Percentiles rank a stretch among this genome's conserved stretches.
Evolutionary conservation across 1,140 invertebrate species (phyloP).

Genomic region (Drosophila repletoides): DNA sequence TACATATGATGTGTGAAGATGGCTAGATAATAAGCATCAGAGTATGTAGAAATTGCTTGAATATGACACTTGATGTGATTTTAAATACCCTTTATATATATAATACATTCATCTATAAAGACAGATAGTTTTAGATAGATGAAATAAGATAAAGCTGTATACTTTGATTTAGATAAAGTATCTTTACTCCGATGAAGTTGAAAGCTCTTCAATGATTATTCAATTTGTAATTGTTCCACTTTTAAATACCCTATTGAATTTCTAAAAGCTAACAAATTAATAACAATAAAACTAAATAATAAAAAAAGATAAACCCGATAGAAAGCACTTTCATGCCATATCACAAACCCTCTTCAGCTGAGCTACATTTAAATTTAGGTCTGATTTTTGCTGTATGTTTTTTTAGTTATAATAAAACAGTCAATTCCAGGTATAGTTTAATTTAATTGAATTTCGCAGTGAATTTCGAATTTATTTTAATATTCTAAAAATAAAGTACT

Average conservation of each 20-base stretch:
- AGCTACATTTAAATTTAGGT: background rate
- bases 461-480: constrained; percentile 67
- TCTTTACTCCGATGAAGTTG: no score
- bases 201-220: no score
- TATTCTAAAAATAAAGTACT: constrained; percentile 44
- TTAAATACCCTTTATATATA: background rate
- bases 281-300: no score
- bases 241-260: no score
- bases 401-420: constrained; percentile 37
- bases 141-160: no score
- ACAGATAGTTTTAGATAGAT: background rate
- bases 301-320: no score
- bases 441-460: constrained; percentile 60
- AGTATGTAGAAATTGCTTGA: background rate
- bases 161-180: no score
- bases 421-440: constrained; percentile 61
- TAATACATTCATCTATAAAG: background rate
- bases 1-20: no score
- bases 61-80: background rate
- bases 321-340: no score
- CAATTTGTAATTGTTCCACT: no score
- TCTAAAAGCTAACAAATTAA: no score
- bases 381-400: background rate
- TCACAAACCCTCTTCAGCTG: background rate
- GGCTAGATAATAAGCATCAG: background rate